Conservation (phyloP, 53 echinoderm and acorn worm species). For the Henricia sp. region DNA sequence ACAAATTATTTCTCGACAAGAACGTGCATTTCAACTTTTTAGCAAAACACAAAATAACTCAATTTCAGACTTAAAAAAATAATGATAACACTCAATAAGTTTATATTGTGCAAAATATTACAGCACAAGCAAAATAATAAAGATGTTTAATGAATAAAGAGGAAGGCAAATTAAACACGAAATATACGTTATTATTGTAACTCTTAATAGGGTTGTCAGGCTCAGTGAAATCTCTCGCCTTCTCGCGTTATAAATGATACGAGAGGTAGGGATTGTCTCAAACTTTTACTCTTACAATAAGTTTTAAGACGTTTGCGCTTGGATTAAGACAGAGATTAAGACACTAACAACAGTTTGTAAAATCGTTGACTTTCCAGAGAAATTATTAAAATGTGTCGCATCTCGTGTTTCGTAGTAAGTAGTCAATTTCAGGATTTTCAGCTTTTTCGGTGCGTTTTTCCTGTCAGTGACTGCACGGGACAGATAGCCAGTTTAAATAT, state of each 20-base stretch:
- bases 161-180: slow-evolving; percentile 16
- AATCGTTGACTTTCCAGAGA: no score
- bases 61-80: background rate
- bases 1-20: slow-evolving; percentile 6
- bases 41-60: background rate
- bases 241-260: slow-evolving; percentile 19
- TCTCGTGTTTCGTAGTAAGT: no score
- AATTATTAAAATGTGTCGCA: no score
- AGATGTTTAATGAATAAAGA: background rate
- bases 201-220: slow-evolving; percentile 29
- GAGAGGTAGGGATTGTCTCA: background rate
- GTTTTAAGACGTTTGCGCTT: no score
- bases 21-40: slow-evolving; percentile 10
- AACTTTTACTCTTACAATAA: no score
- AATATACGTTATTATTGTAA: slow-evolving; percentile 25
- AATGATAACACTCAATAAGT: background rate
- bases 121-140: no score
- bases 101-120: background rate
- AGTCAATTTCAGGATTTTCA: no score
- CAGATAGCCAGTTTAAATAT: no score
- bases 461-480: no score
- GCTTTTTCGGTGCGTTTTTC: no score
- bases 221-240: slow-evolving; percentile 46
- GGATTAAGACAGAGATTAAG: no score
- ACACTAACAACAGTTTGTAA: no score